phyloP scores from a whole-genome alignment of 2,797 vertebrate species.

The Danio albolineatus region DNA sequence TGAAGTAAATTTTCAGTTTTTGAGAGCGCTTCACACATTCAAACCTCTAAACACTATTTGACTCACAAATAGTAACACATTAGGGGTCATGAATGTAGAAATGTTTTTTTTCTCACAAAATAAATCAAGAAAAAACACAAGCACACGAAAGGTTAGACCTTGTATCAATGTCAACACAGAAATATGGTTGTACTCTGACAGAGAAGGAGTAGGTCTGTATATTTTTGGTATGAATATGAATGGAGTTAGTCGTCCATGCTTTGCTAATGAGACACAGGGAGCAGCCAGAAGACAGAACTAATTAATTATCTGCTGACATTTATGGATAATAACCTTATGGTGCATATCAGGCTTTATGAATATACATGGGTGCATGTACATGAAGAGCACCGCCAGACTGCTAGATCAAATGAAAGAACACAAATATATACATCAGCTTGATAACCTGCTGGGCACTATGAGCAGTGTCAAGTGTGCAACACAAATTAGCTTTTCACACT shows the following conservation, averaged over 20 bases:
- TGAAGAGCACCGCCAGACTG: slow-evolving; percentile 41
- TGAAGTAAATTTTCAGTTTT: slow-evolving; percentile 23
- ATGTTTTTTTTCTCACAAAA: slow-evolving; percentile 16
- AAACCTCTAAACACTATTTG: slow-evolving; percentile 3
- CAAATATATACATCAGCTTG: slow-evolving; percentile 38
- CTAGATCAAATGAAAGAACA: slow-evolving; percentile 47
- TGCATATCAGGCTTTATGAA: slow-evolving; percentile 59
- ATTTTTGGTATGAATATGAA: slow-evolving; percentile 68
- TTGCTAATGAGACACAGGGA: slow-evolving; percentile 64
- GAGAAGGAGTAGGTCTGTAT: slow-evolving; percentile 60
- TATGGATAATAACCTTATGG: slow-evolving; percentile 67
- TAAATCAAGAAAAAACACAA: slow-evolving; percentile 2
- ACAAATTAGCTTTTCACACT: slow-evolving; percentile 23
- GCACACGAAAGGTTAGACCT: slow-evolving; percentile 48
- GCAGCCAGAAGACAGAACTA: slow-evolving; percentile 59
- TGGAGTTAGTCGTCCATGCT: slow-evolving; percentile 62
- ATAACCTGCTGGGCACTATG: slow-evolving; percentile 10
- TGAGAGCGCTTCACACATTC: slow-evolving; percentile 25
- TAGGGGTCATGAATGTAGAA: slow-evolving; percentile 13
- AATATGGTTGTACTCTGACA: slow-evolving; percentile 55
- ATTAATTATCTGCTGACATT: slow-evolving; percentile 66
- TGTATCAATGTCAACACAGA: slow-evolving; percentile 43
- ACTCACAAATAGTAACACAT: slow-evolving; percentile 32
- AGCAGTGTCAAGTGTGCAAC: slow-evolving; percentile 22
- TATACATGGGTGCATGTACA: slow-evolving; percentile 49